Percentiles rank a stretch among this genome's conserved stretches.
These are phyloP conservation scores for Rousettus leschenaultii DNA, from an alignment of 2,113 vertebrate species.

Conservation along the genomic window DNA sequence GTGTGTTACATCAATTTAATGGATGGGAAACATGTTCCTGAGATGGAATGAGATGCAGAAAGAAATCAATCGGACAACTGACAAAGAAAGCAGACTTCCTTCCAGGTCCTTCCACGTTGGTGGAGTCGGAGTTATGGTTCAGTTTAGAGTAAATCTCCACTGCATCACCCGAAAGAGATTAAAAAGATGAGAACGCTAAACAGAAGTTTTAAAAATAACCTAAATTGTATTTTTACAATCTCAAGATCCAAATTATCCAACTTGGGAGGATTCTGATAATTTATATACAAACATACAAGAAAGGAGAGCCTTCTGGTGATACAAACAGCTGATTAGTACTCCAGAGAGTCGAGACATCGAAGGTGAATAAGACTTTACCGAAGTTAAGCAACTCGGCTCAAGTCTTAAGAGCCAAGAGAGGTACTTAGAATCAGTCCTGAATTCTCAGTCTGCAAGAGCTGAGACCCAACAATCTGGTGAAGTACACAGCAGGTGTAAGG, in stretches of 20 bases:
- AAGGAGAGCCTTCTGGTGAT: neutral
- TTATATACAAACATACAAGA: neutral
- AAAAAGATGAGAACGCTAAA: neutral
- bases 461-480: neutral
- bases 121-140: neutral
- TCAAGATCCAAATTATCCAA: neutral
- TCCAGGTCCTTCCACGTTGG: neutral
- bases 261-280: neutral
- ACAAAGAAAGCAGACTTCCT: slow-evolving; percentile 14
- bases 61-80: neutral
- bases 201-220: neutral
- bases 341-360: neutral
- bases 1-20: neutral
- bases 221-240: neutral
- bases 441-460: neutral
- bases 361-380: neutral
- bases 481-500: neutral
- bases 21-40: neutral
- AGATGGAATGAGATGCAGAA: slow-evolving; percentile 5
- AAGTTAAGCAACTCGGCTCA: neutral
- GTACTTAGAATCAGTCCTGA: neutral
- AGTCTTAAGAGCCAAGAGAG: neutral
- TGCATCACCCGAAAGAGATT: neutral
- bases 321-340: neutral
- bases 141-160: neutral